Base-by-base conservation (phyloP, 2,888 invertebrate genomes). In the Octodonta nipae region DNA sequence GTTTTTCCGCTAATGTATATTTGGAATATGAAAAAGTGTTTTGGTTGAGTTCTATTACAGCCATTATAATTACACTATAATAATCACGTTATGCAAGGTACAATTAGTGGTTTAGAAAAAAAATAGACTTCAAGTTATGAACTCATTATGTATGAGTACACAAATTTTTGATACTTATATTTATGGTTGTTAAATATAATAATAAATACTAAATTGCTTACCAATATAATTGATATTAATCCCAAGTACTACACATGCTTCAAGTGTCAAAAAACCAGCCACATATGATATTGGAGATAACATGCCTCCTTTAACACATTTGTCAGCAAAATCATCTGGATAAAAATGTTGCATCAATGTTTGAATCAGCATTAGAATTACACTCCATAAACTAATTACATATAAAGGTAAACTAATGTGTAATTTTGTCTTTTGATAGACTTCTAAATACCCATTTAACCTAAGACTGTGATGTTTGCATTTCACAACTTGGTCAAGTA, bases 401-500 rank as follows among this genome's bases (percentile, higher is more conserved):
- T 73, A 71, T 25, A 77, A 55, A 1, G 78, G 76, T 10, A 74
- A 57, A 33, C 71, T 65, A 44, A 72, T 69, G 32, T 71, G 71
- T 34, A 65, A 61, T 42, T 67, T 65, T 0, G 71, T 74, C 5
- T 69, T 66, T 36, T 74, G 70, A 53, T 77, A 73, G 50, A 78
- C 78, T 31, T 78, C 76, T 35, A 78, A 64, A 48, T 78, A 78
- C 2, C 79, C 78, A 47, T 70, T 68, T 38, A 77, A 61, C 35
- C 76, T 64, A 24, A 77, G 53, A 38, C 65, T 60, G 37, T 75
- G 69, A 48, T 79, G 79, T 45, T 65, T 68, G 16, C 57, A 57
- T 51, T 71, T 71, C 1, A 71, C 59, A 29, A 71, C 52, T 49
- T 71, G 68, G 57, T 78, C 71, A 34, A 72, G 56, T 13, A 71